These are phyloP conservation scores for Ianthella basta DNA, from an alignment of 37 sponge, comb jelly and placozoan species.

Conservation along the genomic window DNA sequence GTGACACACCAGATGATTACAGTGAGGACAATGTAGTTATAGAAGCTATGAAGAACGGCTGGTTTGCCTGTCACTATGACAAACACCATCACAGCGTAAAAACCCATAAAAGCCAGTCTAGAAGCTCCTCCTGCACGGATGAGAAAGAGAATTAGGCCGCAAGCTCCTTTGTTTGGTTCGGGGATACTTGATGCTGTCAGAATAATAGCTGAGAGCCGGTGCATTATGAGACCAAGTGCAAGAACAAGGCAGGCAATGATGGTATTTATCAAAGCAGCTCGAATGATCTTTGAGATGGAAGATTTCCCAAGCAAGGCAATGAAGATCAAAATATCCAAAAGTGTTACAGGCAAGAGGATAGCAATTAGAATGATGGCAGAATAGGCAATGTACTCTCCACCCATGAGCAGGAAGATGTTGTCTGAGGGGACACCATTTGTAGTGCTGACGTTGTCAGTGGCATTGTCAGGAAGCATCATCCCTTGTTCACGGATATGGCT, in stretches of 20 bases:
- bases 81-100: not conserved
- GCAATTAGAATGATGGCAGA: not conserved
- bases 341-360: not conserved
- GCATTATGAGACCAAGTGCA: constrained; percentile 5
- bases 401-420: too few species aligned
- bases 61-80: too few species aligned
- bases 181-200: not conserved
- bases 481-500: too few species aligned
- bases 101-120: not conserved
- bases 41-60: too few species aligned
- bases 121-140: not conserved
- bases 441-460: too few species aligned
- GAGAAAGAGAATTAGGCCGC: not conserved
- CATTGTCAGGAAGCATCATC: too few species aligned
- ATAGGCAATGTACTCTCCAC: not conserved
- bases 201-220: not conserved
- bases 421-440: too few species aligned
- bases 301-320: not conserved
- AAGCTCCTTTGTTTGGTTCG: not conserved
- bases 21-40: too few species aligned
- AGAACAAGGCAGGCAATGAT: not conserved
- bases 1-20: not conserved
- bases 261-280: not conserved
- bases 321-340: not conserved
- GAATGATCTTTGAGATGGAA: not conserved